Evolutionary conservation across 2,888 invertebrate species (phyloP), one percentile per base, ranked within the genome.

Genomic region (Theretra japonica): DNA sequence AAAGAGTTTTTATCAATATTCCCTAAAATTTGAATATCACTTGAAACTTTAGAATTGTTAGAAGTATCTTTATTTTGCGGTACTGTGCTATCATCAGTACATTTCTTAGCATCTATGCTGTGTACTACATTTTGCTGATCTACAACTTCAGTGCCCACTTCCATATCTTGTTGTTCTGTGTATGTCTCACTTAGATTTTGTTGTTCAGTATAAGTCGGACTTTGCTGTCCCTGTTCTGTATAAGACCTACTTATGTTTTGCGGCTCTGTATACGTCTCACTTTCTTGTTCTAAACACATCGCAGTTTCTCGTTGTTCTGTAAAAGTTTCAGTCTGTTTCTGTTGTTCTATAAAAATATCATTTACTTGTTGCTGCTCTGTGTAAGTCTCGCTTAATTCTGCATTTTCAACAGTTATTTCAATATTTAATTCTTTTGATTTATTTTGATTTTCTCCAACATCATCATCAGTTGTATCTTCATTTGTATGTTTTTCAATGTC

Each of bases 401-500:
- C 23, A 48, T 65, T 15, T 23, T 48, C 48, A 23, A 5, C 6
- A n/a, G n/a, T n/a, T 25, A 70, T 69, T 68, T 68, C 59, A 70
- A 70, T 59, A 71, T 62, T 62, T 8, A 50, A 41, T 58, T 62
- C 28, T 59, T 58, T 68, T 59, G 53, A 15, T 33, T 57, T 65
- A 48, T 69, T 70, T 69, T 60, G 28, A 23, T 72, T 21, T n/a
- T 73, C 70, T 25, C 21, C 28, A 7, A 25, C 8, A 53, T 71
- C 65, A 71, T 73, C 73, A 48, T 70, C 48, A 60, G 58, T 23
- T 30, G 19, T 23, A 53, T 84, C 75, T 73, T 82, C 84, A 8
- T 84, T 77, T 65, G 76, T 72, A 21, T 74, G 70, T 3, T 77
- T 72, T 60, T 83, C 82, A 70, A 76, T 73, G 6, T 53, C 53